Percentiles rank a stretch among this genome's conserved stretches.
phyloP scores from a whole-genome alignment of 2,888 invertebrate species.

The Micoletzkya japonica region DNA sequence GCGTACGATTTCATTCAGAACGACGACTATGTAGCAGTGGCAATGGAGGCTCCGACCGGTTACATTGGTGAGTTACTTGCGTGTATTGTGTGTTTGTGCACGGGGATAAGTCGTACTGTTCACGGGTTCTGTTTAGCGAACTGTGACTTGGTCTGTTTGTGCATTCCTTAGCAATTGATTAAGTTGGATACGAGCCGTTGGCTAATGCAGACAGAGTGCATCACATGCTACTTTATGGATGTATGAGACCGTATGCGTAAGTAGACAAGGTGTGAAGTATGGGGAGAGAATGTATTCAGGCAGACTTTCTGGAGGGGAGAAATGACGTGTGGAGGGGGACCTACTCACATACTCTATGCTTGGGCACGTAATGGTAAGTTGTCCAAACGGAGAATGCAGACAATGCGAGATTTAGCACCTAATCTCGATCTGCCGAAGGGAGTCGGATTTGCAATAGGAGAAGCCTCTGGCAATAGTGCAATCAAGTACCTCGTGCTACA shows the following conservation, averaged over 20 bases:
- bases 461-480: constrained; percentile 64
- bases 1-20: constrained; percentile 37
- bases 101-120: not conserved
- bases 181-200: constrained; percentile 69
- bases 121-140: not conserved
- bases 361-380: constrained; percentile 70
- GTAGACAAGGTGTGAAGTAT: no score
- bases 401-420: constrained; percentile 65
- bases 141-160: not conserved
- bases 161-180: not conserved
- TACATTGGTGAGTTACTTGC: constrained; percentile 50
- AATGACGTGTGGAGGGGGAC: constrained; percentile 63
- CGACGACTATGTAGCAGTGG: constrained; percentile 61
- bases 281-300: constrained; percentile 19
- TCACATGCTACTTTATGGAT: constrained; percentile 72
- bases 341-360: constrained; percentile 70
- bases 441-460: constrained; percentile 70
- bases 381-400: not conserved
- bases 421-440: constrained; percentile 68
- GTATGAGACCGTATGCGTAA: constrained; percentile 51
- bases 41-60: constrained; percentile 54
- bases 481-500: constrained; percentile 70
- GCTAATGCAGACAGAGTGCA: constrained; percentile 70
- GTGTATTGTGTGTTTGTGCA: not conserved
- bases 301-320: constrained; percentile 69